These are phyloP conservation scores for Batillaria attramentaria DNA, from an alignment of 1,140 invertebrate species.

Conservation along the genomic window DNA sequence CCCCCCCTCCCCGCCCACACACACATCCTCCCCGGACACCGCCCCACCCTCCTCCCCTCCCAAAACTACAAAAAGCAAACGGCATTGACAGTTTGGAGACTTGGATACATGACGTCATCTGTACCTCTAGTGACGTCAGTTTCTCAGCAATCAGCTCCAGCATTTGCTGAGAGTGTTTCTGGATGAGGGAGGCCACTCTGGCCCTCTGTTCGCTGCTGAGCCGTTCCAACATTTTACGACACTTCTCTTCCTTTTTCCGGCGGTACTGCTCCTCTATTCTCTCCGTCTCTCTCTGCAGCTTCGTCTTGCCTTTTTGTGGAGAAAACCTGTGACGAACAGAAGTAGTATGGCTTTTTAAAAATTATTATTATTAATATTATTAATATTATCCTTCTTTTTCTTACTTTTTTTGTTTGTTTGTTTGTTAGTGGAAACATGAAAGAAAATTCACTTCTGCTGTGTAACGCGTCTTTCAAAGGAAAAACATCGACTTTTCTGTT, in stretches of 20 bases:
- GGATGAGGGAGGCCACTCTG: conserved; percentile 63
- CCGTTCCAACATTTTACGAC: conserved; percentile 59
- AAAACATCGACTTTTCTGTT: too few species aligned
- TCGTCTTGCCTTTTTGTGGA: conserved; percentile 50
- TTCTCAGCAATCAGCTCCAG: conserved; percentile 65
- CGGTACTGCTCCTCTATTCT: conserved; percentile 57
- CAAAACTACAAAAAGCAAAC: too few species aligned
- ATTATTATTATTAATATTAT: too few species aligned
- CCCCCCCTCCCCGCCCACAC: too few species aligned
- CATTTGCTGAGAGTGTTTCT: conserved; percentile 70
- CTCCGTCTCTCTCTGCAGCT: conserved; percentile 57
- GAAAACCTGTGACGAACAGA: conserved; percentile 32
- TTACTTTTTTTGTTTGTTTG: too few species aligned
- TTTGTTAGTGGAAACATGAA: too few species aligned
- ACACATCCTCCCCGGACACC: too few species aligned
- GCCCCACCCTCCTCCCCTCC: too few species aligned
- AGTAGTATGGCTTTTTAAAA: background rate
- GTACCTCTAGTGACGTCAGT: conserved; percentile 57
- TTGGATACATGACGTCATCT: background rate
- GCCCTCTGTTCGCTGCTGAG: conserved; percentile 63
- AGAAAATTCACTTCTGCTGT: too few species aligned
- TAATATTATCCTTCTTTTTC: too few species aligned
- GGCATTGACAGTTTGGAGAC: too few species aligned
- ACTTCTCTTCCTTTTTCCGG: conserved; percentile 60
- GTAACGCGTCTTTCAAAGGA: too few species aligned